Evolutionary conservation across 2,888 invertebrate species (phyloP).

Genomic region (Eristalis pertinax): DNA sequence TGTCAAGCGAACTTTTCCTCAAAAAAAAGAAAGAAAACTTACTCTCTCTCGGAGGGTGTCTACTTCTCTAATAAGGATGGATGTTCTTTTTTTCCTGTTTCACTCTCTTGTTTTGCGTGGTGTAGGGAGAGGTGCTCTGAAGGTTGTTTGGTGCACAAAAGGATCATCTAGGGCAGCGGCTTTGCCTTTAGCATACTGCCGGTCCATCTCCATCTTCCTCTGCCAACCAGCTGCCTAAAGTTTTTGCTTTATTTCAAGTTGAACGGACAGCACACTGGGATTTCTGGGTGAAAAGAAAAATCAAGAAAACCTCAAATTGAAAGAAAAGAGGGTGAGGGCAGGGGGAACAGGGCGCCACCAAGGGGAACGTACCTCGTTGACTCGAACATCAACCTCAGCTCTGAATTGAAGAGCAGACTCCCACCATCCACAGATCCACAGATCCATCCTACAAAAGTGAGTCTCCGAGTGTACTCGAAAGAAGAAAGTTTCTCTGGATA

Average conservation of each 20-base stretch:
- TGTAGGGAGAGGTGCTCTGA: neutral
- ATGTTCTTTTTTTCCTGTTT: slow-evolving; percentile 55
- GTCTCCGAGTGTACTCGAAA: neutral
- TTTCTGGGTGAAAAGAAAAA: slow-evolving; percentile 25
- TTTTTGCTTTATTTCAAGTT: slow-evolving; percentile 55
- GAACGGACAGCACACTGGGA: slow-evolving; percentile 29
- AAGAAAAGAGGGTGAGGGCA: neutral
- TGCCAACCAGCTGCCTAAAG: slow-evolving; percentile 23
- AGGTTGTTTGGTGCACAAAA: neutral
- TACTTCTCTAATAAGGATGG: slow-evolving; percentile 14
- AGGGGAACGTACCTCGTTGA: neutral
- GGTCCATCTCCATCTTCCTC: slow-evolving; percentile 24
- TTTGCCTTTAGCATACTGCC: slow-evolving; percentile 31
- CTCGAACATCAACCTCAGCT: neutral
- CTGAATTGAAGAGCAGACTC: neutral
- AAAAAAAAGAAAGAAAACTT: slow-evolving; percentile 7
- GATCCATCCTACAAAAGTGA: neutral
- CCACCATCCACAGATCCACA: too few relatives aligned
- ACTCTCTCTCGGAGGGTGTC: slow-evolving; percentile 1
- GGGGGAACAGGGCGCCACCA: too few relatives aligned
- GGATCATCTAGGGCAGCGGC: slow-evolving; percentile 1
- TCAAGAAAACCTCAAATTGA: slow-evolving; percentile 13
- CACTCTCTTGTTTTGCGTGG: too few relatives aligned
- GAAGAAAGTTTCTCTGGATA: neutral
- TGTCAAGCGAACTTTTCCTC: slow-evolving; percentile 5